phyloP scores from a whole-genome alignment of 2,113 vertebrate species.

The Chamaea fasciata region DNA sequence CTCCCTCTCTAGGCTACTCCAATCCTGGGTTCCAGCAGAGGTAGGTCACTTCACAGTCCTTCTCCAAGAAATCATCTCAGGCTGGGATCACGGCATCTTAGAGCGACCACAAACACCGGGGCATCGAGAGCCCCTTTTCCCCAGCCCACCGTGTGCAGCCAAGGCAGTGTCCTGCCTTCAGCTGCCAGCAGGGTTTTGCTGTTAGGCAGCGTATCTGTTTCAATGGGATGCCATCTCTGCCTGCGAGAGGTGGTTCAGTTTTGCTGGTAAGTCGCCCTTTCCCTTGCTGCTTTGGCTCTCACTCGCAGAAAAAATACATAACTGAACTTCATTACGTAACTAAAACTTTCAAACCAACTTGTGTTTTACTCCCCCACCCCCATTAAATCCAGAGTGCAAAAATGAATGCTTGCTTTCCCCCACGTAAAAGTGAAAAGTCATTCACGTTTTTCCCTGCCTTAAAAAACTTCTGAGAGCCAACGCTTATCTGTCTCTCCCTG shows the following conservation, averaged over 20 bases:
- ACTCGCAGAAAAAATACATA: rapidly evolving
- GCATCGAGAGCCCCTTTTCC: rapidly evolving
- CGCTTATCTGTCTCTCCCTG: neutral
- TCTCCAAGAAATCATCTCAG: neutral
- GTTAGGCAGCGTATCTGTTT: rapidly evolving
- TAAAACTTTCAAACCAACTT: neutral
- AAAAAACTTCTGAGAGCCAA: neutral
- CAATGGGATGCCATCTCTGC: neutral
- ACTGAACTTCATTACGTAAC: neutral
- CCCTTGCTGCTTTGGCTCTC: neutral
- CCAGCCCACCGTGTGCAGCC: rapidly evolving
- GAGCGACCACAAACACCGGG: rapidly evolving
- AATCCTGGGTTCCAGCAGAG: neutral
- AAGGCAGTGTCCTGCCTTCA: neutral
- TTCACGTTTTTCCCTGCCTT: neutral
- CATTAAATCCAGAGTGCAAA: neutral
- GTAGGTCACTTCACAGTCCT: neutral
- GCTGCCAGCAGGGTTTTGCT: neutral
- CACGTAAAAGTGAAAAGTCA: neutral
- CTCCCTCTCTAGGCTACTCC: too few relatives aligned
- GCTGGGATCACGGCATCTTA: neutral
- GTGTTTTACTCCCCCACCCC: neutral
- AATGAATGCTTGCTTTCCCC: neutral
- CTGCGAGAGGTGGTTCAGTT: neutral
- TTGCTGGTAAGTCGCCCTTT: neutral